Evolutionary conservation across 2,113 vertebrate genomes (phyloP).

Genomic region (Corythaixoides concolor): DNA sequence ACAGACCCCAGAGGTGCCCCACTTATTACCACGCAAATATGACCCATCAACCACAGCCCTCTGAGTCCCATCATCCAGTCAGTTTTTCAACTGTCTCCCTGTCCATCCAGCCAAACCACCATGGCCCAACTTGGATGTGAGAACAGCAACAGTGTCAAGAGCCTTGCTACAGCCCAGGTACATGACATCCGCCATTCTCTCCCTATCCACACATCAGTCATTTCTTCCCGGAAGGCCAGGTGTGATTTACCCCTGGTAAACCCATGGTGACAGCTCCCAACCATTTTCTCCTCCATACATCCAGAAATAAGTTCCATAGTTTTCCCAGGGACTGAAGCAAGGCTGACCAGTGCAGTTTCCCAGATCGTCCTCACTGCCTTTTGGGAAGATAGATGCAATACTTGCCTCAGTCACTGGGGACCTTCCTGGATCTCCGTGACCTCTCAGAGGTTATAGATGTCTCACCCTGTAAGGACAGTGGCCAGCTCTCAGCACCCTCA

Average conservation of each 20-base stretch:
- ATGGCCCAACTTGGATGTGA: fast-evolving
- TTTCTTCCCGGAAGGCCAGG: neutral
- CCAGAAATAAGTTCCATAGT: fast-evolving
- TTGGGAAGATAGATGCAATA: neutral
- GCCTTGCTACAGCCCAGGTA: neutral
- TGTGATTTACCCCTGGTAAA: neutral
- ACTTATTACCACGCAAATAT: neutral
- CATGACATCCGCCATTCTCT: fast-evolving
- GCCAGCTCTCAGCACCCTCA: neutral
- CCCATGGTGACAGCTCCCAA: fast-evolving
- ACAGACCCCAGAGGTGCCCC: fast-evolving
- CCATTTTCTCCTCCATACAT: neutral
- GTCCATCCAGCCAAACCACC: neutral
- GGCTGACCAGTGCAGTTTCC: neutral
- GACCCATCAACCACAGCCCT: neutral
- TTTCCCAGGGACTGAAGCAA: neutral
- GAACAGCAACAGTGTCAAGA: neutral
- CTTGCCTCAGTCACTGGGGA: neutral
- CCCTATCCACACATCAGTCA: neutral
- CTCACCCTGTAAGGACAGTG: neutral
- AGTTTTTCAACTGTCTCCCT: neutral
- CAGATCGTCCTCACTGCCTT: neutral
- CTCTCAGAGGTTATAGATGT: neutral
- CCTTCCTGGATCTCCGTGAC: neutral
- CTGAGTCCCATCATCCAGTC: too few relatives aligned